Conservation (phyloP, 2,797 vertebrate species). For the Falco concolor region DNA sequence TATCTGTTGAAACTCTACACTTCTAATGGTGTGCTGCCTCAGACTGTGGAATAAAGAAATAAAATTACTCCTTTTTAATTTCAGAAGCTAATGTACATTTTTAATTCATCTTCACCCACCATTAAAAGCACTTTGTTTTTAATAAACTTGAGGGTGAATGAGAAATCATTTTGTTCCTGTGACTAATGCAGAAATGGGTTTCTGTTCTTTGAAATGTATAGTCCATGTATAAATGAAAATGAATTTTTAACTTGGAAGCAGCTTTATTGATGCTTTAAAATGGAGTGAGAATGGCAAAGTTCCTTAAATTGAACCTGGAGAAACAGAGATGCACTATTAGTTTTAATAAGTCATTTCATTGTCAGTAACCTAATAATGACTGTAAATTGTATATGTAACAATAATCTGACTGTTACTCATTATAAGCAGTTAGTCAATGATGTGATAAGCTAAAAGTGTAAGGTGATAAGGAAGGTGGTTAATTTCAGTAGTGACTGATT, state of each 20-base stretch:
- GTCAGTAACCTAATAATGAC: constrained; percentile 14
- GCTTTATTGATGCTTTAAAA: constrained; percentile 25
- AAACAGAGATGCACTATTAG: not conserved
- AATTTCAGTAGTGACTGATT: constrained; percentile 22
- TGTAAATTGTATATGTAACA: not conserved
- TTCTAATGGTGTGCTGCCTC: not conserved
- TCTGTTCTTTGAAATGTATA: not conserved
- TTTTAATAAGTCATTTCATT: not conserved
- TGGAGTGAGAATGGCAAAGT: not conserved
- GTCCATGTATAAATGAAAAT: not conserved
- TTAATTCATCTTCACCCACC: constrained; percentile 12
- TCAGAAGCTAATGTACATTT: not conserved
- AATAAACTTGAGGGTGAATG: constrained; percentile 7
- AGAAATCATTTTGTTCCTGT: not conserved
- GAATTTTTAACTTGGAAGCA: not conserved
- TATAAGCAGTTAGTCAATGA: constrained; percentile 14
- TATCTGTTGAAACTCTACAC: not conserved
- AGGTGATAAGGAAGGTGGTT: not conserved
- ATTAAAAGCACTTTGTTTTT: constrained; percentile 24
- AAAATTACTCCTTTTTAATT: not conserved
- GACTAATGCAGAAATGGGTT: not conserved
- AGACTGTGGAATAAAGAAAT: not conserved
- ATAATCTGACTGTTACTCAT: not conserved
- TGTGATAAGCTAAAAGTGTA: not conserved
- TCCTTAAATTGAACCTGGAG: constrained; percentile 8